A percentile compares a stretch with the other conserved stretches of the same genome.
phyloP scores from a whole-genome alignment of 2,888 invertebrate genomes.

The Pterobdella sp. region DNA sequence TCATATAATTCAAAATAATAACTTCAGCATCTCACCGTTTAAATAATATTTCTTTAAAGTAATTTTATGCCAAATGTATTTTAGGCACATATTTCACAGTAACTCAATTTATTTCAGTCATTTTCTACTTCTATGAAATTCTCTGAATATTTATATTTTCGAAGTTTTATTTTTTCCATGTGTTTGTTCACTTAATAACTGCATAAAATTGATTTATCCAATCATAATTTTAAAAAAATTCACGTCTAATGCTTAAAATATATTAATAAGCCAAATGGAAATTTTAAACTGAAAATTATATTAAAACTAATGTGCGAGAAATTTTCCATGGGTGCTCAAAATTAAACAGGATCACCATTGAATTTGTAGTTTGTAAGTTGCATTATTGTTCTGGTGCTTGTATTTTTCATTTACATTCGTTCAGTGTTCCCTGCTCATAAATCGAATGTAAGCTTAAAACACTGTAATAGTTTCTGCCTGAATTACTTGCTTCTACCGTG shows the following conservation, averaged over 20 bases:
- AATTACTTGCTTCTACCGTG: constrained; percentile 7
- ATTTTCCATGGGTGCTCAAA: too few relatives aligned
- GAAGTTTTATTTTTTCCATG: not conserved
- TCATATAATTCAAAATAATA: too few relatives aligned
- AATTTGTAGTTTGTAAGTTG: too few relatives aligned
- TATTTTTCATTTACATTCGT: constrained; percentile 6
- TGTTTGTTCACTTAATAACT: not conserved
- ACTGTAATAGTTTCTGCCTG: constrained; percentile 16
- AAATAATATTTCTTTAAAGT: too few relatives aligned
- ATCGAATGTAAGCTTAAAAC: constrained; percentile 10
- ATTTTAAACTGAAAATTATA: too few relatives aligned
- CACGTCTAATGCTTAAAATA: not conserved
- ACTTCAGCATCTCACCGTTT: too few relatives aligned
- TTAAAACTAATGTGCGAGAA: too few relatives aligned
- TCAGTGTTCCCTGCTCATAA: constrained; percentile 1
- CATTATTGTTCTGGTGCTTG: not conserved
- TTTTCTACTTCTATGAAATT: not conserved
- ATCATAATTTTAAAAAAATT: not conserved
- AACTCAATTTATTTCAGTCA: constrained; percentile 23
- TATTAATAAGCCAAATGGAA: not conserved
- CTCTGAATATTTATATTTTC: not conserved
- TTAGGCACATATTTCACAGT: not conserved
- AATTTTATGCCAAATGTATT: too few relatives aligned
- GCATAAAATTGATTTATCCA: not conserved
- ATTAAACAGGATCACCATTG: too few relatives aligned